These are phyloP conservation scores for Phanerotoma sp. DNA, from an alignment of 2,888 invertebrate genomes.

Conservation along the genomic window DNA sequence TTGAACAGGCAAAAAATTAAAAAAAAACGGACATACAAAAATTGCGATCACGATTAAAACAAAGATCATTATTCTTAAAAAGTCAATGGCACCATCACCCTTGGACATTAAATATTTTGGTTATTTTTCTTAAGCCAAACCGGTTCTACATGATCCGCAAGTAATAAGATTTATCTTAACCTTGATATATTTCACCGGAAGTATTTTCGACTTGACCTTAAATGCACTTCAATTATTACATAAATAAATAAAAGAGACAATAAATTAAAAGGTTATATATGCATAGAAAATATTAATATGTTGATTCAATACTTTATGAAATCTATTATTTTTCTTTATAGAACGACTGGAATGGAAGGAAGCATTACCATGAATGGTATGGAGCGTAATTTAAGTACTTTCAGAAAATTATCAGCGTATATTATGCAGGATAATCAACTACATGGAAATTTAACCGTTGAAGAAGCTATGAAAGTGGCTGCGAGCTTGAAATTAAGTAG, in stretches of 20 bases:
- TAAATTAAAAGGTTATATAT: not conserved
- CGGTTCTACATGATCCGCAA: slow-evolving; percentile 10
- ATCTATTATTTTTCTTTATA: slow-evolving; percentile 50
- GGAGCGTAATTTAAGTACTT: slow-evolving; percentile 80
- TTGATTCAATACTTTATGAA: not conserved
- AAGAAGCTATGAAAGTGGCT: slow-evolving; percentile 93
- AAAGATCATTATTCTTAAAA: too few relatives aligned
- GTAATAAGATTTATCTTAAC: not conserved
- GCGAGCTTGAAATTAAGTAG: slow-evolving; percentile 84
- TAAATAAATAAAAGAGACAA: too few relatives aligned
- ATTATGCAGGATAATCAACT: slow-evolving; percentile 97
- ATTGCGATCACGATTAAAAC: too few relatives aligned
- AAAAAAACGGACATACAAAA: too few relatives aligned
- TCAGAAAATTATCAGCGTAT: slow-evolving; percentile 91
- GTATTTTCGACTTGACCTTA: too few relatives aligned
- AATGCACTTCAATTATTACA: not conserved
- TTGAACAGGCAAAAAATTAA: too few relatives aligned
- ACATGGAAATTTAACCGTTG: slow-evolving; percentile 88
- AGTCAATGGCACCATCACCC: too few relatives aligned
- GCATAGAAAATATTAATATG: not conserved
- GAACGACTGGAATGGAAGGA: slow-evolving; percentile 78
- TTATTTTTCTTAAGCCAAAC: slow-evolving; percentile 1
- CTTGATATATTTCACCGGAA: not conserved
- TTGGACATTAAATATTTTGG: too few relatives aligned
- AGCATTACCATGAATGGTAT: slow-evolving; percentile 83